Evolutionary conservation across 2,797 vertebrate genomes (phyloP), one percentile per base, ranked within the genome.

Genomic region (Odontamblyopus lacepedii): DNA sequence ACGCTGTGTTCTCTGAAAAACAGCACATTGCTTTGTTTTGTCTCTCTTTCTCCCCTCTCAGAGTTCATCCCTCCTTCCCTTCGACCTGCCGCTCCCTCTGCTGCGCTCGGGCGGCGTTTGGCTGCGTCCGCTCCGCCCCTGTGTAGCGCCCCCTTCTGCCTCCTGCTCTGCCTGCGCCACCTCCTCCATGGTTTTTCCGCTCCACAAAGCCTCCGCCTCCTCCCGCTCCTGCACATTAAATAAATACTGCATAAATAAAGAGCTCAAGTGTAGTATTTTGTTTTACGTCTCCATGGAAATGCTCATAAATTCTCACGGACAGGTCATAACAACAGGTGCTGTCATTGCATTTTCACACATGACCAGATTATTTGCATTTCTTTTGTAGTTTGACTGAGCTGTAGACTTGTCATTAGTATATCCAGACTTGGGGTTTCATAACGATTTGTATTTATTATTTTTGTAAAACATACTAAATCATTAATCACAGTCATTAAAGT

Each of bases 161-260:
- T 41, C 27, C 70, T 88, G 81, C 61, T 86, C 80, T n/a, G 51
- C 44, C 44, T 48, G 44, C 6, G 44, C 44, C 7, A 83, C 87
- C 75, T 91, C 90, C 30, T 76, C 75, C 65, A 85, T 82, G 0
- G 76, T 86, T 63, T 91, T 80, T 72, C 92, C 92, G 84, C 88
- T 18, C 93, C 92, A 94, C 82, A 92, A 6, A 3, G 83, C 78
- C 79, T 96, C 94, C 1, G 95, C 96, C 83, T 96, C 94, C 73
- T 92, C 88, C 74, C 96, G 93, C 70, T 98, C 97, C 98, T 98
- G 85, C 13, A 69, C 9, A 69, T 0, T 71, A 38, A 29, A 62
- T 41, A 61, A 64, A 53, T 13, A 69, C 1, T 19, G 57, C 73
- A 12, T 12, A 23, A 59, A 5, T 27, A 57, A 27, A 57, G 15